Base-by-base conservation (phyloP, 2,797 vertebrate species). In the Hyperoplus lanceolatus region DNA sequence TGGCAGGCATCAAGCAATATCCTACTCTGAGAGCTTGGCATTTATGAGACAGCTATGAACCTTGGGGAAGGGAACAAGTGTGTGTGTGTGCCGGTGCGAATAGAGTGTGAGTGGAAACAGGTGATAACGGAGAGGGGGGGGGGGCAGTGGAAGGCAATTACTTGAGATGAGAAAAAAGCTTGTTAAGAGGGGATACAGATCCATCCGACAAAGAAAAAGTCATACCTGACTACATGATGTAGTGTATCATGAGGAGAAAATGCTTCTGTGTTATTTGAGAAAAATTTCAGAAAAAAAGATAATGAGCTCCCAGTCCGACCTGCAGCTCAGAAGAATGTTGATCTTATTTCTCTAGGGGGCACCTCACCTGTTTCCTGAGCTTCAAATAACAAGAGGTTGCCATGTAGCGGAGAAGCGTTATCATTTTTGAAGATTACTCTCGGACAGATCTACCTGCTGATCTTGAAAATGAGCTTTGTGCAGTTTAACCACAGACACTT, bases 1-100 rank as follows among this genome's bases (percentile, higher is more conserved):
- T 59, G 55, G 77, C 1, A 5, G 29, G 56, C 75, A 73, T 83
- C 73, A 60, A 82, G 80, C 68, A 79, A 72, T 83, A 83, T 70
- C 49, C 60, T 77, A 87, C 91, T 87, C 68, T 59, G 74, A 85
- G 80, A 79, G 76, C 53, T 77, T 88, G 87, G 90, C 89, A 91
- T 88, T 88, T 87, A 84, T 80, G 81, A 84, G 81, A 75, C 80
- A 70, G 45, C 74, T 73, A 55, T 84, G 84, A 79, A 84, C 79
- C 71, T 69, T 10, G 29, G 75, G 73, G 85, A 84, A 79, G 72
- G 55, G 58, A 85, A 82, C 4, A 10, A 80, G 58, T 70, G 48
- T 54, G 58, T 42, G 77, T 29, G 29, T 29, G 29, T 29, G 29
- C 29, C 45, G 8, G 60, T 38, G 60, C 61, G 77, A 68, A 83